Conservation (phyloP, 2,797 vertebrate species). For the Oceanodroma leucorhoa region DNA sequence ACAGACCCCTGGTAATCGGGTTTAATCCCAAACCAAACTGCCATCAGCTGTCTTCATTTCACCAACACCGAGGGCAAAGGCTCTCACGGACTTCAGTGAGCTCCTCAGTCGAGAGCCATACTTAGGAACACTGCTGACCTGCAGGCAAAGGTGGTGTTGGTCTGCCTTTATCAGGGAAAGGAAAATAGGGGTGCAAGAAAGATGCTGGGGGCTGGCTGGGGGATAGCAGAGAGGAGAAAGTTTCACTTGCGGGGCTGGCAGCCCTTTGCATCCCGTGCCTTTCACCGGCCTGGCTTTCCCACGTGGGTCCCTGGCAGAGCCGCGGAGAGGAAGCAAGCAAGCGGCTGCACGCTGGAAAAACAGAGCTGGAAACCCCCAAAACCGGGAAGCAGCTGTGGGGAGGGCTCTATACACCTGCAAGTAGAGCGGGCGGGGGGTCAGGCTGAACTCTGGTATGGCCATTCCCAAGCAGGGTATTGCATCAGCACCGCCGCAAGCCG, state of each 20-base stretch:
- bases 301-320: background rate
- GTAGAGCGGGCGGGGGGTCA: background rate
- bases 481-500: background rate
- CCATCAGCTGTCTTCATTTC: accelerated
- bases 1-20: accelerated
- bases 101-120: accelerated
- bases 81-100: accelerated
- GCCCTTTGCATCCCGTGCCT: accelerated
- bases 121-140: accelerated
- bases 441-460: accelerated
- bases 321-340: background rate
- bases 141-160: accelerated
- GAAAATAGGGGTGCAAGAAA: background rate
- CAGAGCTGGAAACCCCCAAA: background rate
- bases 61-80: background rate
- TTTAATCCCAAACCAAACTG: background rate
- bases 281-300: background rate
- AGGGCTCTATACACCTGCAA: background rate
- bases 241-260: accelerated
- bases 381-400: background rate
- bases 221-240: accelerated
- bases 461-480: background rate
- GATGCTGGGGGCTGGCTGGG: background rate
- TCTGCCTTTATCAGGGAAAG: background rate
- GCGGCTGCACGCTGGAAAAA: background rate